A percentile compares a stretch with the other conserved stretches of the same genome.
Conservation (phyloP, 2,888 invertebrate genomes). For the Hanleya hanleyi region DNA sequence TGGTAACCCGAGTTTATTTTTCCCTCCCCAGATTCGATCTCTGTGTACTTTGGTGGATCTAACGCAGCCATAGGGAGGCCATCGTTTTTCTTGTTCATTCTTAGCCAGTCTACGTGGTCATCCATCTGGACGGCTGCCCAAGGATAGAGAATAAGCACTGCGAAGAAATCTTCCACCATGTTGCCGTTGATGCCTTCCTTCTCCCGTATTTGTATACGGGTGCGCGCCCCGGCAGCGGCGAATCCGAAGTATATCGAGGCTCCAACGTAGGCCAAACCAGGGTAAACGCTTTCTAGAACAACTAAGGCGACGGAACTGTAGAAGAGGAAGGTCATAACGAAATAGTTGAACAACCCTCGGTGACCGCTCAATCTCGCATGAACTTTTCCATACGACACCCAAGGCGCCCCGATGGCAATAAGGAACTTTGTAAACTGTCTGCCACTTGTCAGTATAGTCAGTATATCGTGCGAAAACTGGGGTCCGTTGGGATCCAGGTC, state of each 20-base stretch:
- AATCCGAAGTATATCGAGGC: background rate
- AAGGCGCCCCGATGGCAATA: background rate
- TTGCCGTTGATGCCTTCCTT: background rate
- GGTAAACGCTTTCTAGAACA: background rate
- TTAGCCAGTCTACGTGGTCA: background rate
- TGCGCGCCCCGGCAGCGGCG: background rate
- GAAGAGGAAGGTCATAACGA: background rate
- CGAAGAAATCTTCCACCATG: background rate
- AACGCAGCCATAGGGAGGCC: too few relatives aligned
- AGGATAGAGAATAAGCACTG: background rate
- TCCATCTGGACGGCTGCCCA: background rate
- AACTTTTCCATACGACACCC: background rate
- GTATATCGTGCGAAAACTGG: background rate
- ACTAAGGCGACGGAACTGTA: background rate
- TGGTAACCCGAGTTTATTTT: too few relatives aligned
- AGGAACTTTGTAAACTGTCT: background rate
- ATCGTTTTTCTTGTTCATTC: too few relatives aligned
- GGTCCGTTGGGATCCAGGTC: constrained; percentile 1
- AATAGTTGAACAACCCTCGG: background rate
- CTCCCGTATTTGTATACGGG: background rate
- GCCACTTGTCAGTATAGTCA: background rate
- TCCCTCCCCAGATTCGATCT: too few relatives aligned
- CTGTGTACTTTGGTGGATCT: too few relatives aligned
- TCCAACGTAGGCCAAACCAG: background rate
- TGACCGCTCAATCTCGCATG: background rate